These are phyloP conservation scores for Hypomesus transpacificus DNA, from an alignment of 2,113 vertebrate genomes.

Conservation along the genomic window DNA sequence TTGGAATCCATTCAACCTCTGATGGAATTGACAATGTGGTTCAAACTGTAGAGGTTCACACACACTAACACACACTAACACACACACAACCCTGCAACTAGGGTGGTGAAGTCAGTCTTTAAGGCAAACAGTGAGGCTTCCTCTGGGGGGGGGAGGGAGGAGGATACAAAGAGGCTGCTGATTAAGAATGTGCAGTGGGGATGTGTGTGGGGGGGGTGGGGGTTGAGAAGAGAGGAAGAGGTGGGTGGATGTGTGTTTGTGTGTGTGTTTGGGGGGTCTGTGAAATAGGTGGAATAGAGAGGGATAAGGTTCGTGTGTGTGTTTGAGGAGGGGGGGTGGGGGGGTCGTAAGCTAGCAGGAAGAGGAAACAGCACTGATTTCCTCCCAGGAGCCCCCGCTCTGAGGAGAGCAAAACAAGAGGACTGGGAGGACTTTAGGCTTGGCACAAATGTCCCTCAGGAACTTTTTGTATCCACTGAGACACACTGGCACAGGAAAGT, in stretches of 20 bases:
- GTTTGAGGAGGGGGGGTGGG: slow-evolving; percentile 6
- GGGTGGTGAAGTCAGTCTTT: slow-evolving; percentile 36
- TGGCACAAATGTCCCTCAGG: no score
- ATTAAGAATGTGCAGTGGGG: slow-evolving; percentile 44
- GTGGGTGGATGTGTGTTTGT: slow-evolving; percentile 36
- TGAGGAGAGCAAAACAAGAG: no score
- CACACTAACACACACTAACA: no score
- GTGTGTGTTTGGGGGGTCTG: slow-evolving; percentile 15
- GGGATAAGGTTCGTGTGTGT: slow-evolving; percentile 7
- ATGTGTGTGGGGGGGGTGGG: slow-evolving; percentile 3
- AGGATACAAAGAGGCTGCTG: slow-evolving; percentile 55
- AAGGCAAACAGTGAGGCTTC: slow-evolving; percentile 47
- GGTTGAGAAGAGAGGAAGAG: not conserved
- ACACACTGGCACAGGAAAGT: no score
- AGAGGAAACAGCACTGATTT: slow-evolving; percentile 69
- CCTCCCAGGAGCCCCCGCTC: slow-evolving; percentile 55
- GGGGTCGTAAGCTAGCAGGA: slow-evolving; percentile 28
- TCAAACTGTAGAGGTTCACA: slow-evolving; percentile 21
- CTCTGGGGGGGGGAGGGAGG: slow-evolving; percentile 26
- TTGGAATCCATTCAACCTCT: slow-evolving; percentile 18
- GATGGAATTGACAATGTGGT: slow-evolving; percentile 12
- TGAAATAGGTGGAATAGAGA: not conserved
- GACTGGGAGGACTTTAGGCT: no score
- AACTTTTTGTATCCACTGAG: no score
- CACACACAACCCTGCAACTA: not conserved